These are phyloP conservation scores for Gymnopithys bicolor DNA, from an alignment of 2,797 vertebrate species.

Conservation along the genomic window DNA sequence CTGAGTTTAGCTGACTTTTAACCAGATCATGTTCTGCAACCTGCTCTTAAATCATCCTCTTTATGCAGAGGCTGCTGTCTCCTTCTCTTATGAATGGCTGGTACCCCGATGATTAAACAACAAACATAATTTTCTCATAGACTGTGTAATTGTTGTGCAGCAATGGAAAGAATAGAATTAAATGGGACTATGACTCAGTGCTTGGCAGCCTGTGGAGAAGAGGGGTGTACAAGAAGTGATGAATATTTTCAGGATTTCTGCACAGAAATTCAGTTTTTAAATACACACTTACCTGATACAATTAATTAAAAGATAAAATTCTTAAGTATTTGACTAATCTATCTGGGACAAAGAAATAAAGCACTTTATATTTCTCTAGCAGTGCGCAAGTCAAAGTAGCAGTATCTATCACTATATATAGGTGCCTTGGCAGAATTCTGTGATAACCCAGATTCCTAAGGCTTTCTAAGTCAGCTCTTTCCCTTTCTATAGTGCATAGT, in stretches of 20 bases:
- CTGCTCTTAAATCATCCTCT: neutral
- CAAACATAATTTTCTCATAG: conserved; percentile 45
- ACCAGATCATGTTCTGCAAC: neutral
- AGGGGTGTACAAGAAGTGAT: conserved; percentile 7
- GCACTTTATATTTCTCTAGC: conserved; percentile 27
- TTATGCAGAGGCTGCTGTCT: neutral
- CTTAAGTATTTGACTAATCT: conserved; percentile 50
- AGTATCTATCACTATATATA: conserved; percentile 2
- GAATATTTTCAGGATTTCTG: conserved; percentile 57
- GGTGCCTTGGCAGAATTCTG: conserved; percentile 25
- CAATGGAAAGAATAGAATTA: conserved; percentile 66
- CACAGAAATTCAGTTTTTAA: conserved; percentile 54
- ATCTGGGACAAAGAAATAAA: conserved; percentile 44
- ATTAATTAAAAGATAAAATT: conserved; percentile 71
- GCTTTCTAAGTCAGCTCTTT: conserved; percentile 39
- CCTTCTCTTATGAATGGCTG: conserved; percentile 23
- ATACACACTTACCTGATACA: conserved; percentile 54
- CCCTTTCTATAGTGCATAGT: neutral
- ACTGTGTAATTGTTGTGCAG: conserved; percentile 63
- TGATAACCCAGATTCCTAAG: conserved; percentile 24
- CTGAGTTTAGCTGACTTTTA: neutral
- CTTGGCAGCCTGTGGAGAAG: conserved; percentile 62
- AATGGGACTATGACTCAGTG: conserved; percentile 69
- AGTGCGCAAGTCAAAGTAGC: conserved; percentile 33
- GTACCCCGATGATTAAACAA: conserved; percentile 56